These are phyloP conservation scores for Delichon dasypus DNA, from an alignment of 2,797 vertebrate species.

Conservation along the genomic window DNA sequence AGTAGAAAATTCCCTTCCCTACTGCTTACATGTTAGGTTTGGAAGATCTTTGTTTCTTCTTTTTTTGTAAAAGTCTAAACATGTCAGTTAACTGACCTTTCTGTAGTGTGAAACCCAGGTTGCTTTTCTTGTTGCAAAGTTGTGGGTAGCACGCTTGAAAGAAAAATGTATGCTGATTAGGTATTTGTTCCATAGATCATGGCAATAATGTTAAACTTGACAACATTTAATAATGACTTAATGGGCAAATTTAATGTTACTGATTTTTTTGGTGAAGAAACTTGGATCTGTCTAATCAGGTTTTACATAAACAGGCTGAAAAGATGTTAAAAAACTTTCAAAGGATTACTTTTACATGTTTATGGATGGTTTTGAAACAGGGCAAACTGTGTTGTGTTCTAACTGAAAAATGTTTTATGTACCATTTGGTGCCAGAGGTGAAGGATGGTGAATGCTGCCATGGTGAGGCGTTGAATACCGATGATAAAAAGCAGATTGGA, in stretches of 20 bases:
- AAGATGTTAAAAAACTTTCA: not conserved
- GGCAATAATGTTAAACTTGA: not conserved
- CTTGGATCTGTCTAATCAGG: not conserved
- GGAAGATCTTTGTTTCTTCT: not conserved
- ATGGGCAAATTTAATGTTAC: not conserved
- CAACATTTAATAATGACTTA: not conserved
- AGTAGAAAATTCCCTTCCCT: not conserved
- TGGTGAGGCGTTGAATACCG: not conserved
- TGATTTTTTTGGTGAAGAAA: not conserved
- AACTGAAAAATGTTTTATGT: not conserved
- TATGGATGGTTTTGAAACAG: not conserved
- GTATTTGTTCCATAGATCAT: not conserved
- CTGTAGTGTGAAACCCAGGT: fast-evolving
- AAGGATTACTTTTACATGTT: not conserved
- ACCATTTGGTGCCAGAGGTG: not conserved
- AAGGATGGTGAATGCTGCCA: not conserved
- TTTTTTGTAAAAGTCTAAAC: not conserved
- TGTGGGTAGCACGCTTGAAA: not conserved
- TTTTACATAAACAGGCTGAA: not conserved
- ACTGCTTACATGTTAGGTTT: not conserved
- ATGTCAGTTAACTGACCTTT: not conserved
- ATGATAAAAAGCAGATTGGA: not conserved
- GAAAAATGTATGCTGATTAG: not conserved
- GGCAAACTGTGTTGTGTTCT: not conserved
- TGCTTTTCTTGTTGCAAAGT: not conserved